phyloP scores from a whole-genome alignment of 2,888 invertebrate genomes.

The Spisula solida region DNA sequence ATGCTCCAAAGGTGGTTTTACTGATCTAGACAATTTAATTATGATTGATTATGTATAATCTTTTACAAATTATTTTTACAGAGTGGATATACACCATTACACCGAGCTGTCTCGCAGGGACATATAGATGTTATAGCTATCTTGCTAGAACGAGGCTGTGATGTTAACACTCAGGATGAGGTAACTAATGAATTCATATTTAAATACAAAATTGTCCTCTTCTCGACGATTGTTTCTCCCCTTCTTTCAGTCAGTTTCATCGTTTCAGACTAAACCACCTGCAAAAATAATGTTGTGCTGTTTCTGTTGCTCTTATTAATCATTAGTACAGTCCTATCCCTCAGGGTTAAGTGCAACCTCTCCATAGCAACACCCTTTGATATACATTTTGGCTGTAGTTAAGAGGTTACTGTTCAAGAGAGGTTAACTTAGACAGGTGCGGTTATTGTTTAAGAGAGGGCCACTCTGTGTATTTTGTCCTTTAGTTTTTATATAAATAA shows the following conservation, averaged over 20 bases:
- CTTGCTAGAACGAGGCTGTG: conserved; percentile 91
- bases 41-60: neutral
- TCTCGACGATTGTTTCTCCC: neutral
- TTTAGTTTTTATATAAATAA: no score
- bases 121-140: conserved; percentile 92
- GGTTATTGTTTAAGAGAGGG: no score
- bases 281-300: no score
- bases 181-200: conserved; percentile 59
- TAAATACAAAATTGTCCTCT: neutral
- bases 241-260: neutral
- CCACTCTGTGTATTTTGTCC: no score
- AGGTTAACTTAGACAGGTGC: no score
- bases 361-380: no score
- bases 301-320: no score
- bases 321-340: no score
- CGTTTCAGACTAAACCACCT: no score
- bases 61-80: conserved; percentile 80
- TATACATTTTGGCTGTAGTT: no score
- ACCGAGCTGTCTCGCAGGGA: conserved; percentile 94
- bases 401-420: no score
- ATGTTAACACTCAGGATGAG: conserved; percentile 92
- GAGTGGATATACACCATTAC: conserved; percentile 93
- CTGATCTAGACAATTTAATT: neutral
- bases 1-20: neutral
- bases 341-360: no score